Evolutionary conservation across 2,113 vertebrate genomes (phyloP).

Genomic region (Calyptomena viridis): DNA sequence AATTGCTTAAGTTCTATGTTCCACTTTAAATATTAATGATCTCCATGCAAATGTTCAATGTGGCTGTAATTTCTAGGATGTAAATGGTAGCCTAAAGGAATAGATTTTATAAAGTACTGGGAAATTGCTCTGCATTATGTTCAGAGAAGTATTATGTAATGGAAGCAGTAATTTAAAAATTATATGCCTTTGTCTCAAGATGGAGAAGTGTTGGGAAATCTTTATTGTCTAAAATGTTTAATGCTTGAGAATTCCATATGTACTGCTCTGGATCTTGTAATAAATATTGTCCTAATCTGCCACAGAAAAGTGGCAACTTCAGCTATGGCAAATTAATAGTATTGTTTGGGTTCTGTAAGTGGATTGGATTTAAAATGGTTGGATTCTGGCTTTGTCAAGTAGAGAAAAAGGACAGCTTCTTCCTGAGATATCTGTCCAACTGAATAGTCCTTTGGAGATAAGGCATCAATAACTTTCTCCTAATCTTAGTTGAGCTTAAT

Average conservation of each 20-base stretch:
- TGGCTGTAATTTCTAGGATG: not conserved
- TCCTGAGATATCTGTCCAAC: conserved; percentile 31
- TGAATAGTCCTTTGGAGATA: conserved; percentile 36
- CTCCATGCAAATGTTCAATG: not conserved
- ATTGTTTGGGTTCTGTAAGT: conserved; percentile 18
- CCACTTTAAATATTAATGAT: not conserved
- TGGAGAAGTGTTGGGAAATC: not conserved
- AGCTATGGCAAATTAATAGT: not conserved
- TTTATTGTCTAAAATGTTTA: not conserved
- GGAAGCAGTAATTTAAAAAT: not conserved
- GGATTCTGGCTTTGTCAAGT: conserved; percentile 21
- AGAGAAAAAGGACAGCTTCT: not conserved
- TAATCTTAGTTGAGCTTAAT: conserved; percentile 55
- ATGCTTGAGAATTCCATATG: not conserved
- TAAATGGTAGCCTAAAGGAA: conserved; percentile 1
- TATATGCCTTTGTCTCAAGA: not conserved
- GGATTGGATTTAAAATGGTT: conserved; percentile 18
- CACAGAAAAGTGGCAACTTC: not conserved
- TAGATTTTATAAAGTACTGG: not conserved
- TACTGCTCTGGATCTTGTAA: not conserved
- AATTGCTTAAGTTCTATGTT: not conserved
- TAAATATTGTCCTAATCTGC: not conserved
- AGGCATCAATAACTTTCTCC: conserved; percentile 52
- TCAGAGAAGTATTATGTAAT: not conserved
- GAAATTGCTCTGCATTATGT: not conserved